Evolutionary conservation across 2,888 invertebrate species (phyloP).

Genomic region (Eueremaeus valkanovi): DNA sequence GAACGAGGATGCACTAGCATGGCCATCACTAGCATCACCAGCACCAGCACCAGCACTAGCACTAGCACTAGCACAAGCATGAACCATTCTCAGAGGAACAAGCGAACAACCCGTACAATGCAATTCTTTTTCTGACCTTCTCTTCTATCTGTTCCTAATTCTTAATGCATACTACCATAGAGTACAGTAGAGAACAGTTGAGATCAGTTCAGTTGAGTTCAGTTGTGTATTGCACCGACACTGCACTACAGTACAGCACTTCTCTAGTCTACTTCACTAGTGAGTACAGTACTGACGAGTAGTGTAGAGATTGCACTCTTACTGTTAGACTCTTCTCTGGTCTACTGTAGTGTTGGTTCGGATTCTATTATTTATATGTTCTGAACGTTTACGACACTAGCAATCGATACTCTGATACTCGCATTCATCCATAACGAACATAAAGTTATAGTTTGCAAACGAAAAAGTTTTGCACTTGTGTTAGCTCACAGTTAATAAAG

Average conservation of each 20-base stretch:
- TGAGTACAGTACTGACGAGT: neutral
- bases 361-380: constrained; percentile 24
- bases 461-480: neutral
- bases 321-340: no score
- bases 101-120: neutral
- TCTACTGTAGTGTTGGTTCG: neutral
- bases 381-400: neutral
- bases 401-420: constrained; percentile 9
- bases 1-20: no score
- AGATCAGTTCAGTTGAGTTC: neutral
- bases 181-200: neutral
- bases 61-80: neutral
- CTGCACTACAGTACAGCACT: no score
- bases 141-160: neutral
- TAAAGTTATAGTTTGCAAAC: constrained; percentile 4
- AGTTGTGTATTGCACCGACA: no score
- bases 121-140: neutral
- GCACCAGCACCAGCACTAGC: neutral
- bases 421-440: constrained; percentile 15
- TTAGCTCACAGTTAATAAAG: neutral
- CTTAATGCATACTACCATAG: neutral
- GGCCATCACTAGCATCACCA: no score
- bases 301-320: neutral
- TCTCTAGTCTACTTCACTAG: no score
- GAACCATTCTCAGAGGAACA: neutral